Evolutionary conservation across 2,113 vertebrate species (phyloP).

Genomic region (Archocentrus centrarchus): DNA sequence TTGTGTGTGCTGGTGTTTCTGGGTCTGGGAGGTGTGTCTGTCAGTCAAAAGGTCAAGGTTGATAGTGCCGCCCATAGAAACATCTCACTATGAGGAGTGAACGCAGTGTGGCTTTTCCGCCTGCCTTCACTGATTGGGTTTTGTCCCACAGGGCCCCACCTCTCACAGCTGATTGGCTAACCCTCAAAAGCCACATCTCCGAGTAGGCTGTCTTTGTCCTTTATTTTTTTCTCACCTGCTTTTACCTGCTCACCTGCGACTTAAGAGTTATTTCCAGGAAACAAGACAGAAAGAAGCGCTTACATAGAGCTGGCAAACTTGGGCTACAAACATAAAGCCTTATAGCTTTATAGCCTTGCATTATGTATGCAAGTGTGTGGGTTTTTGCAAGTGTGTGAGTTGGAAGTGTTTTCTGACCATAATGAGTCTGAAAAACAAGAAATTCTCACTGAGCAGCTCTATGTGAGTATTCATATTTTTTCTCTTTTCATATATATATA

Average conservation of each 20-base stretch:
- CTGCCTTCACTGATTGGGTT: conserved; percentile 22
- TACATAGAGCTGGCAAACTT: not conserved
- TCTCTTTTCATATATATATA: not conserved
- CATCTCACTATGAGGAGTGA: not conserved
- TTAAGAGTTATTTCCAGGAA: not conserved
- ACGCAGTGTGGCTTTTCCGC: not conserved
- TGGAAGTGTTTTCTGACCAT: not conserved
- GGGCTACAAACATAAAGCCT: not conserved
- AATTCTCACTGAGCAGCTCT: conserved; percentile 74
- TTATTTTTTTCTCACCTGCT: not conserved
- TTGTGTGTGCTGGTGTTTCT: not conserved
- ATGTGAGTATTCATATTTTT: conserved; percentile 65
- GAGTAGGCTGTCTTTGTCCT: not conserved
- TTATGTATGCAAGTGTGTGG: not conserved
- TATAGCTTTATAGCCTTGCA: too few relatives aligned
- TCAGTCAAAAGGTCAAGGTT: not conserved
- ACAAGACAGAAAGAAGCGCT: not conserved
- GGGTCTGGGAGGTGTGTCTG: not conserved
- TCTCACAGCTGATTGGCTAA: conserved; percentile 39
- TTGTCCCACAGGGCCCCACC: not conserved
- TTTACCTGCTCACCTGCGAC: not conserved
- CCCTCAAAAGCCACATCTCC: not conserved
- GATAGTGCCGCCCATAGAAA: not conserved
- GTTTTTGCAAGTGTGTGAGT: not conserved
- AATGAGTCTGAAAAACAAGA: conserved; percentile 68